A percentile compares a stretch with the other conserved stretches of the same genome.
These are phyloP conservation scores for Nycticryphes semicollaris DNA, from an alignment of 2,113 vertebrate species.

Conservation along the genomic window DNA sequence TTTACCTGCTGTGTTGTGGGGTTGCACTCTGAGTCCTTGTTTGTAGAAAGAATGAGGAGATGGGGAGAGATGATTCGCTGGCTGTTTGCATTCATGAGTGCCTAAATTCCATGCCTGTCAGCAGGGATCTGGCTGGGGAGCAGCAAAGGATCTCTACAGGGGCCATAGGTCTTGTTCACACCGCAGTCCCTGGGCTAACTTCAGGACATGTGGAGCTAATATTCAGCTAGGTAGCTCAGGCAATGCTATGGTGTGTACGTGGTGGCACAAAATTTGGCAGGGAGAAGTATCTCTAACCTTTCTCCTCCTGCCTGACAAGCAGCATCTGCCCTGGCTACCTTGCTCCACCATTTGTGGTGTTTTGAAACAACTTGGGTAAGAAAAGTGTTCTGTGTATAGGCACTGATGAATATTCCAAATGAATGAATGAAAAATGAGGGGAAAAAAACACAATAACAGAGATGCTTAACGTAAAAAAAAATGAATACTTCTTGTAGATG, in stretches of 20 bases:
- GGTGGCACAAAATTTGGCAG: not conserved
- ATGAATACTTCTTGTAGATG: rapidly evolving
- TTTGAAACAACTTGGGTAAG: not conserved
- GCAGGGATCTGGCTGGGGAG: not conserved
- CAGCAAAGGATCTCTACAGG: rapidly evolving
- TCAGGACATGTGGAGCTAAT: not conserved
- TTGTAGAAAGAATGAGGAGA: not conserved
- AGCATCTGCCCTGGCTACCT: not conserved
- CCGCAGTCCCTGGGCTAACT: not conserved
- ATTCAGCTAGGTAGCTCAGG: not conserved
- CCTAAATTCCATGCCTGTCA: not conserved
- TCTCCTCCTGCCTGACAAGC: not conserved
- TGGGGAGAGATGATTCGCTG: not conserved
- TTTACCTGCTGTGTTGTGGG: not conserved
- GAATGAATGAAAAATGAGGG: not conserved
- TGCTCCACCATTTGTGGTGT: not conserved
- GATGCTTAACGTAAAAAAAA: not conserved
- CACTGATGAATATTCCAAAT: not conserved
- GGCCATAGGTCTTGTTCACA: no score
- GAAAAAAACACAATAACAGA: not conserved
- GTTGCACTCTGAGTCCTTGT: not conserved
- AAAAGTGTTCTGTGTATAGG: not conserved
- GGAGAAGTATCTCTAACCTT: not conserved
- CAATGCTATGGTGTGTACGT: not conserved
- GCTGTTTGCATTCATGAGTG: not conserved